Evolutionary conservation across 37 sponge, comb jelly and placozoan species (phyloP), one percentile per base, ranked within the genome.

Genomic region (Halichondria panicea): DNA sequence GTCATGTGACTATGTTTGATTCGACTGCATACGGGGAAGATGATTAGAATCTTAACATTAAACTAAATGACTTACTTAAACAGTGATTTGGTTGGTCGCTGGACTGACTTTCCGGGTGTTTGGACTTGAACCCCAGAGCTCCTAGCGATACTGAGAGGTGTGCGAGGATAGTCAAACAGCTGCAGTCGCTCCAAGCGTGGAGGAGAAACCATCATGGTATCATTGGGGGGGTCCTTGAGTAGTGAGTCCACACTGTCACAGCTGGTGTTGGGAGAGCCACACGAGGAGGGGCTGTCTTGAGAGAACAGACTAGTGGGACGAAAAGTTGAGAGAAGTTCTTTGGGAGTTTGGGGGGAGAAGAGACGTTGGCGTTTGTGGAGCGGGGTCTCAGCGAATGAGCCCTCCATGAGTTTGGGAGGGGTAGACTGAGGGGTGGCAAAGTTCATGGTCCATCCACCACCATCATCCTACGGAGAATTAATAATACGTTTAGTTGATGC

Each of bases 101-200:
- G 11, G 24, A 7, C 66, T 40, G 4, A 46, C 56, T 52, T 8
- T 27, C 56, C 54, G 36, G 54, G 25, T 55, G 55, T 25, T 8
- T 52, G 62, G 31, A 55, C 43, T 0, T 59, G 77, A 0, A 81
- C 11, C 35, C 84, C 78, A 28, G 86, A 77, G 11, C 82, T 73
- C 9, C 91, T 54, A 9, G 82, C 68, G 25, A 91, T 66, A 35
- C 76, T 79, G 21, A 65, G 76, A 21, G 92, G 92, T 38, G 92
- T 91, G 42, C 75, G 80, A 11, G 92, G 92, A 34, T 60, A 77
- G 70, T 91, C 92, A 62, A 91, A 87, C 1, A 91, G 55, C 43
- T 63, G 59, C n/a, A 91, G 80, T 35, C 83, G 55, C 70, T 90
- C 87, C 12, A 86, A 21, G 13, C 52, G 57, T 18, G 87, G 87